Evolutionary conservation across 2,888 invertebrate genomes (phyloP), one percentile per base, ranked within the genome.

Genomic region (Eupithecia inturbata): DNA sequence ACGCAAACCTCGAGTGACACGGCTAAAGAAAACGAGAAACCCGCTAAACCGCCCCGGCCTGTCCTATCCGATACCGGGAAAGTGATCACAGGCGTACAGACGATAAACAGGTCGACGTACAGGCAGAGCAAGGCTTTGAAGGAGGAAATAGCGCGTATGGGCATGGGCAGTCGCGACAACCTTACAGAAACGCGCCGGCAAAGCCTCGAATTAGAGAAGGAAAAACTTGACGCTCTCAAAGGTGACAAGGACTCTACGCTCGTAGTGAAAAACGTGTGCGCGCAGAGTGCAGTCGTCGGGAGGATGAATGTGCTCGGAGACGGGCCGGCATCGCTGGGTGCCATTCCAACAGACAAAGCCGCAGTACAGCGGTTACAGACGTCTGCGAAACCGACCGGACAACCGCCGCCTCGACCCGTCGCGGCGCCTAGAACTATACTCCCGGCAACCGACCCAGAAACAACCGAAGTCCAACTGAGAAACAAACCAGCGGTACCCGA

Each of bases 401-500:
- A 96, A 62, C 96, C 96, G 26, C 88, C 88, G 81, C 88, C 88
- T 45, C 87, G 93, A n/a, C 95, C 95, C 7, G 91, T 93, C 36
- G 95, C 95, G 28, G 91, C 95, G 74, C 95, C 95, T 72, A 88
- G 95, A 67, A 93, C 94, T 28, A 82, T 91, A 67, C 77, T 91
- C 75, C 91, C 92, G 26, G 79, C 84, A 49, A 85, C 75, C 10
- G 87, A 85, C 22, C 85, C 85, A 22, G 87, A 86, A 33, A 89
- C 89, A 36, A 89, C 83, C 45, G 90, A 89, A 66, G 95, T 96
- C 64, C 95, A 95, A 84, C 87, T 96, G 79, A 94, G 96, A 36
- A 93, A 95, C 86, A 98, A 98, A 89, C 98, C 98, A 9, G 97
- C 96, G 69, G 96, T 98, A 80, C 98, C 98, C 68, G 97, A 97